A percentile compares a stretch with the other conserved stretches of the same genome.
Evolutionary conservation across 1,140 invertebrate species (phyloP).

Genomic region (Danaus plexippus): DNA sequence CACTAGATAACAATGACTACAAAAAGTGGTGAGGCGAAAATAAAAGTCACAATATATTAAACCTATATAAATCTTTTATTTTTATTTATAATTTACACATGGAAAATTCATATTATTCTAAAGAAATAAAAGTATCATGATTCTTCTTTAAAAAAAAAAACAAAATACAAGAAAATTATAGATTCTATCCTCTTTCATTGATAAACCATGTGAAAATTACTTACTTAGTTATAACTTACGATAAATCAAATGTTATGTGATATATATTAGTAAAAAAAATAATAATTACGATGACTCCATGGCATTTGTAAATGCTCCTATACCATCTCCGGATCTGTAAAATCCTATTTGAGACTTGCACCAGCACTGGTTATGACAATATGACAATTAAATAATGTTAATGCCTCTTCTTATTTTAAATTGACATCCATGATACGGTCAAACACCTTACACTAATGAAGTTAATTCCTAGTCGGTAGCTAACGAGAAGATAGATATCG

Average conservation of each 20-base stretch:
- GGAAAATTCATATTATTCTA: constrained; percentile 27
- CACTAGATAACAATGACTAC: neutral
- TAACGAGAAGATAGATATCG: constrained; percentile 44
- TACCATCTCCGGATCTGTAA: constrained; percentile 26
- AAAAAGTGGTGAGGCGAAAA: constrained; percentile 9
- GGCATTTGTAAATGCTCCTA: constrained; percentile 31
- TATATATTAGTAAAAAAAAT: constrained; percentile 22
- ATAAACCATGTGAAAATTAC: constrained; percentile 26
- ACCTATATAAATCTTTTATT: constrained; percentile 60
- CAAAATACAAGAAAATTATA: constrained; percentile 39
- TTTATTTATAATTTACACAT: constrained; percentile 49
- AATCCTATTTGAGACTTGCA: constrained; percentile 61
- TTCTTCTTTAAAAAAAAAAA: constrained; percentile 32
- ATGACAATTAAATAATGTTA: constrained; percentile 31
- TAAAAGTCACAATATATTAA: constrained; percentile 38
- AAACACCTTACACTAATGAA: constrained; percentile 46
- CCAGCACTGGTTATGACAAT: constrained; percentile 38
- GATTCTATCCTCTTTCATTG: constrained; percentile 52
- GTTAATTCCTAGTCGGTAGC: constrained; percentile 40
- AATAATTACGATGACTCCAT: constrained; percentile 16
- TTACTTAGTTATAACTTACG: constrained; percentile 30
- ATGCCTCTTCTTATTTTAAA: constrained; percentile 39
- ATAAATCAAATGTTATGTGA: constrained; percentile 26
- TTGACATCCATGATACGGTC: constrained; percentile 40
- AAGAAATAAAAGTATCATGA: constrained; percentile 51